Conservation (phyloP, 2,797 vertebrate species). For the Discoglossus pictus region DNA sequence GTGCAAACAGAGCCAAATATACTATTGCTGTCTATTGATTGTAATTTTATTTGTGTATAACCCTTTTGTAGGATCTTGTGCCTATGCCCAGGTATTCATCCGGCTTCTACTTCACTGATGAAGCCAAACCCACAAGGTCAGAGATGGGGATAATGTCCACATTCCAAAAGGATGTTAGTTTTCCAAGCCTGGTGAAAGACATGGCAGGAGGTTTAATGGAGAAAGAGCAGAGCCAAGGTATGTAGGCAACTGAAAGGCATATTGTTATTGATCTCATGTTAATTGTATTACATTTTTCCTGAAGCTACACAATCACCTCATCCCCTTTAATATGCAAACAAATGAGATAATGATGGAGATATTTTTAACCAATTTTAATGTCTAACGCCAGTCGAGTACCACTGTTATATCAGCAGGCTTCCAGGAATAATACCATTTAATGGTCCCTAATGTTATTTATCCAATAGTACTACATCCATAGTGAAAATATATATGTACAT, state of each 20-base stretch:
- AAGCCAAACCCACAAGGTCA: slow-evolving; percentile 68
- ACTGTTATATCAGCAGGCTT: background rate
- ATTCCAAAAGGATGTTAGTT: slow-evolving; percentile 67
- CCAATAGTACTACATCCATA: too few relatives aligned
- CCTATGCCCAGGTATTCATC: slow-evolving; percentile 46
- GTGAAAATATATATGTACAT: too few relatives aligned
- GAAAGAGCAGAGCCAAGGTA: slow-evolving; percentile 49
- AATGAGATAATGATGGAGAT: slow-evolving; percentile 14
- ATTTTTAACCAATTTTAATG: background rate
- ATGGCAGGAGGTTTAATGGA: slow-evolving; percentile 67
- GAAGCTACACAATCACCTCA: background rate
- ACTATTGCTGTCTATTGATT: slow-evolving; percentile 20
- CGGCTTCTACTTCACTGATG: slow-evolving; percentile 58
- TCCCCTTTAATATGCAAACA: slow-evolving; percentile 14
- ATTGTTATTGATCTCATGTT: background rate
- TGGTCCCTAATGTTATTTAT: background rate
- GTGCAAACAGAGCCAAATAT: slow-evolving; percentile 32
- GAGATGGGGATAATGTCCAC: slow-evolving; percentile 56
- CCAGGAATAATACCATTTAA: background rate
- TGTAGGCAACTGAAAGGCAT: slow-evolving; percentile 10
- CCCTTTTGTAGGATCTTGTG: slow-evolving; percentile 29
- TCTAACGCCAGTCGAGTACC: slow-evolving; percentile 9
- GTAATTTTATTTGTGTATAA: slow-evolving; percentile 17
- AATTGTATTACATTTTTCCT: slow-evolving; percentile 10
- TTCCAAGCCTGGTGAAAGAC: slow-evolving; percentile 65